Percentiles rank a stretch among this genome's conserved stretches.
Conservation (phyloP, 2,113 vertebrate species). For the Microtus ochrogaster region DNA sequence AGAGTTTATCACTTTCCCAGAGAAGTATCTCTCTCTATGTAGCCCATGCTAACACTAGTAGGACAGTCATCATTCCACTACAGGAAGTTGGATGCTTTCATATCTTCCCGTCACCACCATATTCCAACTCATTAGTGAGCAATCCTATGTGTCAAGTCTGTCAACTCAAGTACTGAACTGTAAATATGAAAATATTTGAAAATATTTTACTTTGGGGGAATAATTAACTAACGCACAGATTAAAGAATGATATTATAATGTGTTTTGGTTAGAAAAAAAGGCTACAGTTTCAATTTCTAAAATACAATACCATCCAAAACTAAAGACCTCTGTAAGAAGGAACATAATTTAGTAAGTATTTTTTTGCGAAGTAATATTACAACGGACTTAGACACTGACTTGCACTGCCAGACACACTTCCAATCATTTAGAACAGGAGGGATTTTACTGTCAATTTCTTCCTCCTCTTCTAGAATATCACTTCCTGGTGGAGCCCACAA, state of each 20-base stretch:
- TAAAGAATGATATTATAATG: background rate
- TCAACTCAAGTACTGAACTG: background rate
- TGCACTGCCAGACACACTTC: constrained; percentile 99
- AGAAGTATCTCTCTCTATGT: background rate
- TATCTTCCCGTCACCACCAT: background rate
- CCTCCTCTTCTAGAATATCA: constrained; percentile 94
- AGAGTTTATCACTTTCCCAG: background rate
- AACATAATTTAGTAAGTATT: constrained; percentile 35
- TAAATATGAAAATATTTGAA: constrained; percentile 15
- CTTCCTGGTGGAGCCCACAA: constrained; percentile 95
- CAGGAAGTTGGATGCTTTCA: background rate
- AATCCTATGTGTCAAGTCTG: background rate
- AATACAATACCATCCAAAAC: constrained; percentile 37
- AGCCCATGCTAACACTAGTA: background rate
- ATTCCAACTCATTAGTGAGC: background rate
- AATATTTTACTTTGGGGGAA: background rate
- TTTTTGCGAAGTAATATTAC: constrained; percentile 7
- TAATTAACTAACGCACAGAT: constrained; percentile 24
- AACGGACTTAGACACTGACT: constrained; percentile 86
- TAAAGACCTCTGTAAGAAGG: constrained; percentile 26
- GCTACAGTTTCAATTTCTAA: constrained; percentile 16
- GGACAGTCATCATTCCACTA: background rate
- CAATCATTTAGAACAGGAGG: constrained; percentile 95
- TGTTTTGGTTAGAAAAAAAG: constrained; percentile 9
- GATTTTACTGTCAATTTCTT: constrained; percentile 90